Percentiles rank a stretch among this genome's conserved stretches.
Evolutionary conservation across 2,113 vertebrate species (phyloP).

Genomic region (Carettochelys insculpta): DNA sequence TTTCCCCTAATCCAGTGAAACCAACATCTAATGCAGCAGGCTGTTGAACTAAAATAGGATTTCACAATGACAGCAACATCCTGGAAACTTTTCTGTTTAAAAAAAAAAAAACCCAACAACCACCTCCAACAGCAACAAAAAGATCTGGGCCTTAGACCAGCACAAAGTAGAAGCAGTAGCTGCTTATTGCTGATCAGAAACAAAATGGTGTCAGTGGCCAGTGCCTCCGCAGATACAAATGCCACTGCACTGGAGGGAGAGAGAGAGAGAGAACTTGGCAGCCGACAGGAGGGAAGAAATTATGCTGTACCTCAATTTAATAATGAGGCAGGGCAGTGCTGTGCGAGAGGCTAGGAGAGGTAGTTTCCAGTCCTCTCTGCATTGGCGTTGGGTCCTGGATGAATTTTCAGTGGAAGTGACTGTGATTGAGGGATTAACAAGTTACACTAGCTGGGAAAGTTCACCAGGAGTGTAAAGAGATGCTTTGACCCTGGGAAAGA

Average conservation of each 20-base stretch:
- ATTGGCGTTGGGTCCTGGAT: background rate
- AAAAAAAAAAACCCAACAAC: background rate
- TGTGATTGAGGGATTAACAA: background rate
- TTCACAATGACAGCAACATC: slow-evolving; percentile 54
- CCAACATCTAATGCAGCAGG: slow-evolving; percentile 33
- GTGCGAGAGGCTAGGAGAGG: background rate
- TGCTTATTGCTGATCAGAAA: background rate
- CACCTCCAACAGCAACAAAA: background rate
- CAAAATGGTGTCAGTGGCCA: background rate
- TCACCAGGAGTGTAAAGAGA: background rate
- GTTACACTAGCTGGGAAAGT: slow-evolving; percentile 3
- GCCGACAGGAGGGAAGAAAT: background rate
- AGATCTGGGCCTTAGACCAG: slow-evolving; percentile 10
- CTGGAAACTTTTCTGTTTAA: slow-evolving; percentile 38
- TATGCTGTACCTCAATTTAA: background rate
- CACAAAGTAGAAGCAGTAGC: background rate
- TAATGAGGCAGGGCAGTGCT: background rate
- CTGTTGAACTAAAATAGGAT: slow-evolving; percentile 53
- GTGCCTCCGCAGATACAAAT: background rate
- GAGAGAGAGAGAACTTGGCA: background rate
- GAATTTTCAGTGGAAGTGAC: background rate
- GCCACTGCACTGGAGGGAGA: background rate
- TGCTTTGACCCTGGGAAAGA: slow-evolving; percentile 27
- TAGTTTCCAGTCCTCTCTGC: background rate
- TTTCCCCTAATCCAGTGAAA: slow-evolving; percentile 49